Conservation (phyloP, 2,797 vertebrate genomes). For the Kryptolebias ocellatus region DNA sequence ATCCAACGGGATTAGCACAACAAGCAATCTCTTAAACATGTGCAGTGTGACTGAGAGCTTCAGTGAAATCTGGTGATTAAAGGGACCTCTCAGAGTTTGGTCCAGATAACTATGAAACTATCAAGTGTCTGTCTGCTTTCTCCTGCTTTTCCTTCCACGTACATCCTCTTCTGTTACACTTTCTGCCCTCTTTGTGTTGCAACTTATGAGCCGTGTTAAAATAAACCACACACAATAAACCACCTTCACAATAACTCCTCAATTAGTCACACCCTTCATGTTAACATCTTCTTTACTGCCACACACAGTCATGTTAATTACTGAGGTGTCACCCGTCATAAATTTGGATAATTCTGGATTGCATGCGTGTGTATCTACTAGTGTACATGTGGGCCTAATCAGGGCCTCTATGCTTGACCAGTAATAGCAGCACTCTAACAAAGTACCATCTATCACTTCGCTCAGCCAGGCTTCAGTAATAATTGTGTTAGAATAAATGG, state of each 20-base stretch:
- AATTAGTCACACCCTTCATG: conserved; percentile 64
- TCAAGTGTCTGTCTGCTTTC: conserved; percentile 5
- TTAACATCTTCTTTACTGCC: conserved; percentile 61
- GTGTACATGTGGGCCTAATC: conserved; percentile 34
- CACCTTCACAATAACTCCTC: conserved; percentile 39
- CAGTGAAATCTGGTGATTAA: conserved; percentile 51
- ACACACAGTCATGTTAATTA: conserved; percentile 62
- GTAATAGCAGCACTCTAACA: conserved; percentile 54
- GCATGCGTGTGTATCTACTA: conserved; percentile 1
- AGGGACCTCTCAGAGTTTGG: conserved; percentile 28
- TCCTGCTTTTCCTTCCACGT: conserved; percentile 18
- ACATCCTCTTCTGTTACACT: conserved; percentile 18
- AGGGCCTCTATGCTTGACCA: conserved; percentile 31
- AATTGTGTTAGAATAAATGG: conserved; percentile 83
- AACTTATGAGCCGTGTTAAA: conserved; percentile 54
- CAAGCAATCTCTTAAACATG: conserved; percentile 59
- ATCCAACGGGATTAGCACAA: conserved; percentile 64
- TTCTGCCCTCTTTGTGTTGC: conserved; percentile 24
- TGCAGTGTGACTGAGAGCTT: conserved; percentile 43
- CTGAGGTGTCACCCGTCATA: conserved; percentile 71
- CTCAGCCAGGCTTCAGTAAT: conserved; percentile 79
- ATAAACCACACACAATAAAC: conserved; percentile 60
- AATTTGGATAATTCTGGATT: conserved; percentile 68
- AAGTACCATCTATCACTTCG: conserved; percentile 76
- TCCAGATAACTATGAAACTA: conserved; percentile 3